Base-by-base conservation (phyloP, 2,113 vertebrate species). In the Formicarius rufipectus region DNA sequence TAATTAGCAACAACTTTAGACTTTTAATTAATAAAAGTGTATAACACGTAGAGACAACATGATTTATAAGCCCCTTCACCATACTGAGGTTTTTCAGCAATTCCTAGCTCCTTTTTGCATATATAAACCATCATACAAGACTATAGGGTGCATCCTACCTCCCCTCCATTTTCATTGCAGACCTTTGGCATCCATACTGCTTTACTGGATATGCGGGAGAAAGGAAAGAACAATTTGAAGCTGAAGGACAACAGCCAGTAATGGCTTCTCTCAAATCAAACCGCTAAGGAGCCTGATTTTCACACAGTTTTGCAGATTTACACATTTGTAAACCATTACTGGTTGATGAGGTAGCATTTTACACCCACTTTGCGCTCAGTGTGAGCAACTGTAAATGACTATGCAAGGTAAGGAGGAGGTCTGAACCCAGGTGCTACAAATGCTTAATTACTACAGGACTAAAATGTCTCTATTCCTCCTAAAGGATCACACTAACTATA, bases 11-110 rank as follows among this genome's bases (percentile, higher is more conserved):
- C 62, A 3, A 33, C 9, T 82, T 56, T 1, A 50, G 40, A n/a
- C 37, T 49, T 86, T 28, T 8, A 80, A 17, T 1, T 14, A 31
- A 47, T 20, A 60, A 52, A 75, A 12, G 53, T 67, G 14, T 0
- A 0, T 13, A 64, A 68, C 18, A 28, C 0, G 0, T 18, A 80
- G 10, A 30, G 20, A 31, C 4, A 44, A 6, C 9, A 12, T 16
- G 4, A 14, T 55, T 66, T 49, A 27, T 19, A 47, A 63, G 8
- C 3, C 7, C 5, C 5, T 24, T 80, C 8, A 2, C 30, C 9
- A 1, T 15, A 63, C 15, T 17, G 4, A 62, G 42, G 5, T 9
- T 59, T 62, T 40, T 19, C 8, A 84, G 37, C 15, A 83, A 45
- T n/a, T 75, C 3, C 20, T 27, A 3, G 1, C 19, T 60, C 35